Conservation (phyloP, 2,113 vertebrate genomes). For the Octodon degus region DNA sequence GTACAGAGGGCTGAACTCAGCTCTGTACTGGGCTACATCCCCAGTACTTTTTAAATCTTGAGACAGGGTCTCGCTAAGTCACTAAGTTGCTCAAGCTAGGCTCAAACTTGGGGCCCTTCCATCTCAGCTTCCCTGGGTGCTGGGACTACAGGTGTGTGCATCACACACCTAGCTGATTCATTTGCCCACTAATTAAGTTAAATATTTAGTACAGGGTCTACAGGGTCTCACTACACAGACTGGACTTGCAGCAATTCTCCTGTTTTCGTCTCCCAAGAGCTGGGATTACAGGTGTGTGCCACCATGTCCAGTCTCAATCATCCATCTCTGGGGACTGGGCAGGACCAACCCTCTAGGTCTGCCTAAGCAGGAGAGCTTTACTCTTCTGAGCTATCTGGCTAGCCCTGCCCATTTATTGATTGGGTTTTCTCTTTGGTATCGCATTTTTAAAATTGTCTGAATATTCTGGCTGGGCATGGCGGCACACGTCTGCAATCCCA, state of each 20-base stretch:
- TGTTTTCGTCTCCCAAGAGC: no score
- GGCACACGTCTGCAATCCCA: no score
- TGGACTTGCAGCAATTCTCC: no score
- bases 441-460: background rate
- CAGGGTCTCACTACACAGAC: no score
- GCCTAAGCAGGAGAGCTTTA: no score
- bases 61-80: background rate
- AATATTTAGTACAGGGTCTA: no score
- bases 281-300: no score
- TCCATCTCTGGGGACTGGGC: no score
- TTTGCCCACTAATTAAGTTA: background rate
- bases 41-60: background rate
- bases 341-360: no score
- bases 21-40: background rate
- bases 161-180: background rate
- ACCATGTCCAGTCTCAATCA: no score
- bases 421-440: background rate
- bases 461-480: background rate
- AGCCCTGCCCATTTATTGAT: background rate
- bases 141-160: background rate
- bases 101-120: background rate
- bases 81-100: background rate
- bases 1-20: background rate
- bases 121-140: background rate
- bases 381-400: no score